These are phyloP conservation scores for Bettongia penicillata DNA, from an alignment of 2,113 vertebrate species.

Conservation along the genomic window DNA sequence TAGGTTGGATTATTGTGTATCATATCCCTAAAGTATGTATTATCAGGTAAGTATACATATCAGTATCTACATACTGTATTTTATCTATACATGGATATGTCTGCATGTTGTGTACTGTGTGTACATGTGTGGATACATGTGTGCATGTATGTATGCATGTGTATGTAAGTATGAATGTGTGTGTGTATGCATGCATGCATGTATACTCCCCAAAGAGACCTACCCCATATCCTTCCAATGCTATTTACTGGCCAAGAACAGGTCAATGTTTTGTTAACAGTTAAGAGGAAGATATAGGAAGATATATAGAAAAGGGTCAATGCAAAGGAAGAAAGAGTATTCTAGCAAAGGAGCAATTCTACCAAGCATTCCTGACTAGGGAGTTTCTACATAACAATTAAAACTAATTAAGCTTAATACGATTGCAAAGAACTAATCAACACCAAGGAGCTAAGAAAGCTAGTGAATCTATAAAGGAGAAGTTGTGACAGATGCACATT, in stretches of 20 bases:
- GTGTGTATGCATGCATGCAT: background rate
- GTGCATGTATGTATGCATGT: background rate
- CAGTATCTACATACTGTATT: no score
- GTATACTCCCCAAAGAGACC: background rate
- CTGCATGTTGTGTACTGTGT: no score
- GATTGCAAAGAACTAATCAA: background rate
- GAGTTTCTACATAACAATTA: background rate
- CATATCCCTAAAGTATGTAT: slow-evolving; percentile 30
- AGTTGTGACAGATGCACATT: background rate
- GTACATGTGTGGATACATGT: no score
- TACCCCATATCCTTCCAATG: background rate
- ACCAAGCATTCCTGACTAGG: background rate
- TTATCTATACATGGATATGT: no score
- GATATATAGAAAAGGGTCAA: background rate
- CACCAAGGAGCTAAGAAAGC: background rate
- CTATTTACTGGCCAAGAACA: background rate
- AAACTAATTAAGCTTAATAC: slow-evolving; percentile 16
- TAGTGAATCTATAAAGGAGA: background rate
- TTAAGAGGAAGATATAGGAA: background rate
- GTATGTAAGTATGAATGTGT: background rate
- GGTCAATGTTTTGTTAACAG: background rate
- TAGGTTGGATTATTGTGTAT: slow-evolving; percentile 1
- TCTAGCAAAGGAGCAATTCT: background rate
- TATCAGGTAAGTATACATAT: background rate
- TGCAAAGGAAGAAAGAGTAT: background rate